Percentiles rank a stretch among this genome's conserved stretches.
Conservation (phyloP, 2,797 vertebrate species). For the Acropternis orthonyx region DNA sequence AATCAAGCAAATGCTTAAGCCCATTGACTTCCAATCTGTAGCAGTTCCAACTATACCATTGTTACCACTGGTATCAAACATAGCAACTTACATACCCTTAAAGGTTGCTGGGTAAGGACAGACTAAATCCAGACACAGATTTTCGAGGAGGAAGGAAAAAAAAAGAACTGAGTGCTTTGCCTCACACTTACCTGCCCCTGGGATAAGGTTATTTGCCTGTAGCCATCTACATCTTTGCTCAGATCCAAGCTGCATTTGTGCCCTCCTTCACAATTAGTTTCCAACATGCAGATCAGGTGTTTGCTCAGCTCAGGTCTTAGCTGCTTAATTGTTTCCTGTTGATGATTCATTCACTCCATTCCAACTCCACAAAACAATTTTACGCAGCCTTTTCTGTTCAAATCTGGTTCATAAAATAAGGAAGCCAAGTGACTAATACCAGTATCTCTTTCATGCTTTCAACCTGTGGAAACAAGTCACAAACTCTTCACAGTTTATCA, state of each 20-base stretch:
- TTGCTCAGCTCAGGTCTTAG: not conserved
- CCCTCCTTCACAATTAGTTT: not conserved
- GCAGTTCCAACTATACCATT: not conserved
- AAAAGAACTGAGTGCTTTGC: not conserved
- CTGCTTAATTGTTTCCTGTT: not conserved
- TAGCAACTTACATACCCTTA: not conserved
- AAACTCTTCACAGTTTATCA: not conserved
- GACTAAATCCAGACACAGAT: not conserved
- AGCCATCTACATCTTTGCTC: not conserved
- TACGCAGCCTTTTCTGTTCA: not conserved
- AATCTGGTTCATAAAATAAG: not conserved
- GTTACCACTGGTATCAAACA: not conserved
- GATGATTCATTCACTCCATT: not conserved
- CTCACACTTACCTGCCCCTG: not conserved
- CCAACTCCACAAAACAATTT: not conserved
- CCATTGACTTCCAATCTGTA: not conserved
- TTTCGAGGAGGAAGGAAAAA: not conserved
- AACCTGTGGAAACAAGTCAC: not conserved
- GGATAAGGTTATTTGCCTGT: not conserved
- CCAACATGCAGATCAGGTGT: not conserved
- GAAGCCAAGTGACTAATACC: not conserved
- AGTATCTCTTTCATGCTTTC: not conserved
- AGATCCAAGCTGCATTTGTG: not conserved
- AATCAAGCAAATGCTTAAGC: not conserved
- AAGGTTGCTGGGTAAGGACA: not conserved